These are phyloP conservation scores for Cryptotis parvus DNA, from an alignment of 2,113 vertebrate species.

Conservation along the genomic window DNA sequence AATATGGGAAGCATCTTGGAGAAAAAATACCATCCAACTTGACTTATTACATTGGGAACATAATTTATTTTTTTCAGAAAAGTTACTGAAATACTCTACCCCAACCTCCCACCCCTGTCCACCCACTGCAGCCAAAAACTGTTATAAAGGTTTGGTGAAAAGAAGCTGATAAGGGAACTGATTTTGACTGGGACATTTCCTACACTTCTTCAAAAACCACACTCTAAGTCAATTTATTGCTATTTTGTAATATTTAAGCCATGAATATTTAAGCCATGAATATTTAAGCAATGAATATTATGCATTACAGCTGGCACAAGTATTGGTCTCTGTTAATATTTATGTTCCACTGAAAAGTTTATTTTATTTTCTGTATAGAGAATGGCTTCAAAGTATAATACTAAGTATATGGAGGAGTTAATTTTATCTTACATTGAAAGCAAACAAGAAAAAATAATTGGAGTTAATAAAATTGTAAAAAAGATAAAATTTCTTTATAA, in stretches of 20 bases:
- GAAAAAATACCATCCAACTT: neutral
- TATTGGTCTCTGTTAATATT: too few species aligned
- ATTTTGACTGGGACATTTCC: neutral
- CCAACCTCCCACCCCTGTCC: too few species aligned
- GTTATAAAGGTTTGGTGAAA: neutral
- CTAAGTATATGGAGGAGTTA: neutral
- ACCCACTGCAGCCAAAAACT: neutral
- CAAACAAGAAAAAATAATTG: neutral
- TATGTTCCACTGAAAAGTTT: neutral
- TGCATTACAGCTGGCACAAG: too few species aligned
- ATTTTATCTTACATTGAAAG: neutral
- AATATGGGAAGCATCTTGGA: neutral
- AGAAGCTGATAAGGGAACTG: neutral
- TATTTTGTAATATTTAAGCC: neutral
- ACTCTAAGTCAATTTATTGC: too few species aligned
- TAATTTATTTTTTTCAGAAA: neutral
- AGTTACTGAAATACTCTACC: too few species aligned
- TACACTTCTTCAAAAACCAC: neutral
- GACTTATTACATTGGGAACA: neutral
- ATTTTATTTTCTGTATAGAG: neutral
- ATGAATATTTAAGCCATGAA: too few species aligned
- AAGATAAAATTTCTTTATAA: neutral
- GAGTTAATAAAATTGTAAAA: neutral
- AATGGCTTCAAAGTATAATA: neutral
- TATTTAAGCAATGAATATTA: too few species aligned